Conservation (phyloP, 1,140 invertebrate genomes). For the Drosophila lini region DNA sequence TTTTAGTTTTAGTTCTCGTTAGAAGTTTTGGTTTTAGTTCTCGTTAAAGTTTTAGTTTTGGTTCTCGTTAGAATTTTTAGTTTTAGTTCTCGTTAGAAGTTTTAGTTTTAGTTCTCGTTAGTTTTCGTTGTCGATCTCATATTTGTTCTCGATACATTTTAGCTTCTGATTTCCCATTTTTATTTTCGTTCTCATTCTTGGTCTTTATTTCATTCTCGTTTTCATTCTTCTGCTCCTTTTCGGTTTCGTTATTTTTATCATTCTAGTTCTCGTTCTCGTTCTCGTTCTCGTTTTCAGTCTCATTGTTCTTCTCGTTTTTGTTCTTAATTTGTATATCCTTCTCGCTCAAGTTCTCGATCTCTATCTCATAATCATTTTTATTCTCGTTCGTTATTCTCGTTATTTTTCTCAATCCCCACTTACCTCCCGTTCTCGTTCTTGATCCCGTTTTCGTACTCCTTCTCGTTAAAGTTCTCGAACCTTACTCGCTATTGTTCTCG, state of each 20-base stretch:
- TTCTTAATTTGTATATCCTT: background rate
- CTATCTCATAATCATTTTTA: background rate
- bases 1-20: no score
- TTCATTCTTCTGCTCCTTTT: no score
- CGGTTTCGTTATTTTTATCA: no score
- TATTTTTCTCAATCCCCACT: background rate
- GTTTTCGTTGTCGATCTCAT: no score
- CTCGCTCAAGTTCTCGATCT: no score
- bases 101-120: background rate
- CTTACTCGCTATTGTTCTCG: background rate
- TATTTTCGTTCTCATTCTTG: background rate
- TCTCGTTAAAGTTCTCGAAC: background rate
- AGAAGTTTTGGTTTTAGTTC: no score
- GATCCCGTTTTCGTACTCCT: background rate
- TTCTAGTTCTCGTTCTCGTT: background rate
- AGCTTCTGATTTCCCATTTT: no score
- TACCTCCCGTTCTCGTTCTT: background rate
- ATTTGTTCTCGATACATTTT: no score
- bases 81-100: no score
- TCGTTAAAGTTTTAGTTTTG: no score
- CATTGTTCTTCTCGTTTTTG: background rate
- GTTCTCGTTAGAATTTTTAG: background rate
- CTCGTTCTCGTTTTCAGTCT: background rate
- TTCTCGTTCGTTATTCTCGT: background rate
- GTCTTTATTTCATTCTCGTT: background rate